These are phyloP conservation scores for Pedionomus torquatus DNA, from an alignment of 2,113 vertebrate species.

Conservation along the genomic window DNA sequence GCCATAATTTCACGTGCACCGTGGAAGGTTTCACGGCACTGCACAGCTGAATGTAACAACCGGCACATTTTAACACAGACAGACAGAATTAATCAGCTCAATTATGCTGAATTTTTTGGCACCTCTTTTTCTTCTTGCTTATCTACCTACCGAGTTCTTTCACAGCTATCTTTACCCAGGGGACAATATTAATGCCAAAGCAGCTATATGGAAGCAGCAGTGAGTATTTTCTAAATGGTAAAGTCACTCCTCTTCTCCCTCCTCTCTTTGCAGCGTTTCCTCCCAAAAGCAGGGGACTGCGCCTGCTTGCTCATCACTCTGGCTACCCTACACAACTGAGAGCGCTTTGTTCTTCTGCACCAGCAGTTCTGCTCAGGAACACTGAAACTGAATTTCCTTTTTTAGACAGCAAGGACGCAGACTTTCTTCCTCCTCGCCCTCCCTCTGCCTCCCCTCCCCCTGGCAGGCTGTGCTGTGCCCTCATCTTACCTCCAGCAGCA, in stretches of 20 bases:
- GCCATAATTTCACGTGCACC: not conserved
- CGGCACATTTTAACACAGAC: not conserved
- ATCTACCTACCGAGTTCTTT: not conserved
- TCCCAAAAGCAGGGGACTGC: not conserved
- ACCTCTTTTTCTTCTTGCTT: not conserved
- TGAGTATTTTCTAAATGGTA: not conserved
- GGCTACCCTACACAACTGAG: slow-evolving; percentile 38
- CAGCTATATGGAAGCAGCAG: slow-evolving; percentile 2
- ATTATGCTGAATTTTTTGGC: not conserved
- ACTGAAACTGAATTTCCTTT: slow-evolving; percentile 60
- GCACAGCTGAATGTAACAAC: not conserved
- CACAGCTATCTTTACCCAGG: not conserved
- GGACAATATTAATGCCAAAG: not conserved
- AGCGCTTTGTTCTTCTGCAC: slow-evolving; percentile 60
- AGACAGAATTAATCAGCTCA: not conserved
- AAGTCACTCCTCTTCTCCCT: not conserved
- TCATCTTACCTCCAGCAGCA: slow-evolving; percentile 60
- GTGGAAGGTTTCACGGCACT: not conserved
- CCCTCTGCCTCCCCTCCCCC: slow-evolving; percentile 53
- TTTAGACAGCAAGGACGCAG: slow-evolving; percentile 57
- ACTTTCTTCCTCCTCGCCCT: slow-evolving; percentile 54
- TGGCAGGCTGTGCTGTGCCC: slow-evolving; percentile 45
- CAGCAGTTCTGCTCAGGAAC: slow-evolving; percentile 36
- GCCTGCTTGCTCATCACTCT: slow-evolving; percentile 50
- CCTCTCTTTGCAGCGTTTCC: slow-evolving; percentile 26